Conservation (phyloP, 2,888 invertebrate genomes). For the Ditula angustiorana region DNA sequence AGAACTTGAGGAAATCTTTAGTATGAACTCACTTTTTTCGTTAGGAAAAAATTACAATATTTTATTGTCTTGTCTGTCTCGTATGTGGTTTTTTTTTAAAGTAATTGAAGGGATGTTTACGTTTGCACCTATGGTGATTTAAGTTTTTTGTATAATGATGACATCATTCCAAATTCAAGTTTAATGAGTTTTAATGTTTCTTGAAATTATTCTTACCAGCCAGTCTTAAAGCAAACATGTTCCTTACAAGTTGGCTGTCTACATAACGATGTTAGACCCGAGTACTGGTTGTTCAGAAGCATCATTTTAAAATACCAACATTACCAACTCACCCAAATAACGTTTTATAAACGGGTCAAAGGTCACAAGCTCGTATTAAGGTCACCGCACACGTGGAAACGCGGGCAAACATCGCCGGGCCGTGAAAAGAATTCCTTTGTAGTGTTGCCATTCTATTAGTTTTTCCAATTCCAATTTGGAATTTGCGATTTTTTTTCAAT, state of each 20-base stretch:
- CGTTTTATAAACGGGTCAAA: slow-evolving; percentile 32
- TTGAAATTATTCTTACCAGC: background rate
- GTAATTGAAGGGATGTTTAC: too few species aligned
- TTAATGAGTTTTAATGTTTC: background rate
- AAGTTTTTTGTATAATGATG: too few species aligned
- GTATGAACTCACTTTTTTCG: background rate
- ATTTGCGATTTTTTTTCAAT: slow-evolving; percentile 57
- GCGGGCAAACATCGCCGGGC: slow-evolving; percentile 46
- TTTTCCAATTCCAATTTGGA: slow-evolving; percentile 62
- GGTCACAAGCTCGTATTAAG: slow-evolving; percentile 51
- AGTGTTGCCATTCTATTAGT: slow-evolving; percentile 61
- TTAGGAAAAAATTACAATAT: background rate
- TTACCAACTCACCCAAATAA: slow-evolving; percentile 30
- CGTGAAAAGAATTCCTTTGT: slow-evolving; percentile 62
- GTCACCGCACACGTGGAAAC: slow-evolving; percentile 56
- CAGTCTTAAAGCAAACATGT: too few species aligned
- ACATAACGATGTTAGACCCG: background rate
- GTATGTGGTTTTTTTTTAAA: too few species aligned
- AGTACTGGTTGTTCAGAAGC: background rate
- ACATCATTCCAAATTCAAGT: too few species aligned
- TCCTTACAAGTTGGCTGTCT: background rate
- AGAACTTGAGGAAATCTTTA: background rate
- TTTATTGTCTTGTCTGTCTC: too few species aligned
- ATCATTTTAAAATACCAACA: slow-evolving; percentile 31
- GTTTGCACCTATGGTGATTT: too few species aligned